Evolutionary conservation across 2,797 vertebrate species (phyloP).

Genomic region (Mus caroli): DNA sequence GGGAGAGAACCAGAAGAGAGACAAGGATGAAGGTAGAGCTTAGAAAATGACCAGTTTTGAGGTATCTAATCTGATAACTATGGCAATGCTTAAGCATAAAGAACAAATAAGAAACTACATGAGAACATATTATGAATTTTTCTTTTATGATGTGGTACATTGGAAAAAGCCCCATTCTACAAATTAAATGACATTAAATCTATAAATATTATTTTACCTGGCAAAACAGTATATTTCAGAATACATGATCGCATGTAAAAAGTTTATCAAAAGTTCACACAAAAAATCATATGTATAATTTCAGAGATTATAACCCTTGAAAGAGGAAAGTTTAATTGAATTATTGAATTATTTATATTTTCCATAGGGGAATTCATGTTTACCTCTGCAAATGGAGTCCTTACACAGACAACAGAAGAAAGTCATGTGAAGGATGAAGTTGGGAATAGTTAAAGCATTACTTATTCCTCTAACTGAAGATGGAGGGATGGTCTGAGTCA

Average conservation of each 20-base stretch:
- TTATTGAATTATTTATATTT: neutral
- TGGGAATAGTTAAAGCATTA: neutral
- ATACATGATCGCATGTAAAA: too few species aligned
- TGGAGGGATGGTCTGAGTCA: neutral
- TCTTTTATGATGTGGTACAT: neutral
- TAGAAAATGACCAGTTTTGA: neutral
- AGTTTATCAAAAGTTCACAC: too few species aligned
- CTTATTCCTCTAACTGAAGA: neutral
- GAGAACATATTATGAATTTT: neutral
- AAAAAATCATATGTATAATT: neutral
- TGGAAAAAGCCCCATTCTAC: neutral
- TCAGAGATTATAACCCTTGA: neutral
- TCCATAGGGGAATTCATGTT: neutral
- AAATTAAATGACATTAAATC: neutral
- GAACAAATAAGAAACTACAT: neutral
- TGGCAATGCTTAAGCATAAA: neutral
- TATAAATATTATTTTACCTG: neutral
- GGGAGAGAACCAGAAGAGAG: too few species aligned
- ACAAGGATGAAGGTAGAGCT: neutral
- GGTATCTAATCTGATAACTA: neutral
- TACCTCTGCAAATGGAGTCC: neutral
- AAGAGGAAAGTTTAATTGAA: neutral
- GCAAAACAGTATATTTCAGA: neutral
- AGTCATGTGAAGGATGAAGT: neutral
- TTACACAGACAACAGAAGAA: neutral